Evolutionary conservation across 92 coral and sea anemone genomes (phyloP), one percentile per base, ranked within the genome.

Genomic region (Epizoanthus illoricatus): DNA sequence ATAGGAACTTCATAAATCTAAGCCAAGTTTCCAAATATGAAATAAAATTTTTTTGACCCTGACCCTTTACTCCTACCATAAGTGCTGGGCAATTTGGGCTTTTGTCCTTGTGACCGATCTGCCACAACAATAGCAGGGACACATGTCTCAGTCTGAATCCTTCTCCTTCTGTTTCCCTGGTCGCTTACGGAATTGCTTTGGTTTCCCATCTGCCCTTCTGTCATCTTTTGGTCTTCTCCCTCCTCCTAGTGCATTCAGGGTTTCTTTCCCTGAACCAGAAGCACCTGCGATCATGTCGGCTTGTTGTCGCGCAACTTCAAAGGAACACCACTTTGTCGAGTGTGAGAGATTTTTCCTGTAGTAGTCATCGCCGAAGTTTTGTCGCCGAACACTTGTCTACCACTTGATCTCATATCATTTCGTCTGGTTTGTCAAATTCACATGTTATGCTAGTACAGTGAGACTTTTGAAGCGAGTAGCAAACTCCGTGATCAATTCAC

Each of bases 331-430:
- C 45, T 21, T 33, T 41, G 33, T 83, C 87, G 18, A 88, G 85
- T 61, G 74, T 84, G 5, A 84, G 87, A 23, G 65, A 79, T 21
- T 79, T 54, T 76, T 88, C 91, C 2, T 80, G 45, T 49, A 88
- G 65, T 80, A 84, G 40, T 61, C 63, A 13, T 18, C 85, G 81
- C 5, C 85, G 84, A 54, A 88, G 57, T n/a, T 59, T 41, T n/a
- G 74, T 76, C 59, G 90, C 63, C 45, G 40, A 57, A 20, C 90
- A 87, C 23, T 83, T 85, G 36, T 88, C 87, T 7, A 88, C 69
- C 0, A 88, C 82, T 49, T 88, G 91, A 75, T 88, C 91, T 33
- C 81, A 60, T 41, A 88, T 88, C 76, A 83, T 66, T 23, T 80
- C 86, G 55, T 75, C 86, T 0, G 47, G 64, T 83, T 75, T 81